These are phyloP conservation scores for Acanthosepion pharaonis DNA, from an alignment of 2,888 invertebrate genomes.

Conservation along the genomic window DNA sequence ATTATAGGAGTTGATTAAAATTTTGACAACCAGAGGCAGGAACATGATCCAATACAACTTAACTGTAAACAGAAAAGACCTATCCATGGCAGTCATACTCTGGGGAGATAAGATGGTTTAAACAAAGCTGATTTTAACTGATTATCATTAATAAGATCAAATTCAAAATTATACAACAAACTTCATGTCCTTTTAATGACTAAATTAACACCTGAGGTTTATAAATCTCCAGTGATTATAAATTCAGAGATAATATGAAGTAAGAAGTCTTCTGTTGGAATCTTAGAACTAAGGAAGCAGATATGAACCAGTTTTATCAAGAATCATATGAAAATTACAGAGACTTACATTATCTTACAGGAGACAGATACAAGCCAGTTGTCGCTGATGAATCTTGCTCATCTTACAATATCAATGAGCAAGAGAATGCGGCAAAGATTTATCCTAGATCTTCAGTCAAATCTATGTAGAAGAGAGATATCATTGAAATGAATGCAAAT, in stretches of 20 bases:
- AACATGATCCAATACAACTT: not conserved
- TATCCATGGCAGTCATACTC: not conserved
- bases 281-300: not conserved
- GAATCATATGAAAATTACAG: not conserved
- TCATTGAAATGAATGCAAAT: too few relatives aligned
- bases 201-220: not conserved
- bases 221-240: not conserved
- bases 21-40: not conserved
- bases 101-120: not conserved
- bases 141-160: not conserved
- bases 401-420: not conserved
- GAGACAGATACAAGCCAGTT: not conserved
- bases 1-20: too few relatives aligned
- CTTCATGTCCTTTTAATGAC: not conserved
- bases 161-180: not conserved
- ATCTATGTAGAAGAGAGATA: not conserved
- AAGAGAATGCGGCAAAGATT: not conserved
- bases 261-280: not conserved
- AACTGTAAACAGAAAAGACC: not conserved
- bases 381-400: not conserved
- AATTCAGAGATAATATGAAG: not conserved
- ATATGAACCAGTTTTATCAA: not conserved
- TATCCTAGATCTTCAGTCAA: not conserved
- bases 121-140: not conserved
- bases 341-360: not conserved